phyloP scores from a whole-genome alignment of 1,140 invertebrate genomes.

The Meloidogyne hapla region DNA sequence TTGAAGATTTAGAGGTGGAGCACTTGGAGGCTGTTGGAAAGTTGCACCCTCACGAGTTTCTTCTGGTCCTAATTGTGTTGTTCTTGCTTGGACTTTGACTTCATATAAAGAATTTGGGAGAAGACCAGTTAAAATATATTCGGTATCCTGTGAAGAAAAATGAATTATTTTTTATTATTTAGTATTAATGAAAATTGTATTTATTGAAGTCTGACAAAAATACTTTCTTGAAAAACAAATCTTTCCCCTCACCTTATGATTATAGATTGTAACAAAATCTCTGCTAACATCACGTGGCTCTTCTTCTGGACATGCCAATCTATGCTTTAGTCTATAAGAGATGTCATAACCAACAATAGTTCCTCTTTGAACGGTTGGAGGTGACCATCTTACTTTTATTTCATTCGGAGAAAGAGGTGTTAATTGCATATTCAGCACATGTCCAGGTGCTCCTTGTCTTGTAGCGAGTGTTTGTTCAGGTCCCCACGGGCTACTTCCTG shows the following conservation, averaged over 20 bases:
- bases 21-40: conserved; percentile 60
- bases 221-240: too few species aligned
- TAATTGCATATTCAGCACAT: conserved; percentile 55
- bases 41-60: conserved; percentile 61
- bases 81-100: conserved; percentile 56
- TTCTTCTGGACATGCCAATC: conserved; percentile 62
- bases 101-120: conserved; percentile 63
- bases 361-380: conserved; percentile 52
- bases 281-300: conserved; percentile 63
- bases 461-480: conserved; percentile 60
- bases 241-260: conserved; percentile 50
- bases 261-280: conserved; percentile 63
- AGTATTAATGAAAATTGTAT: too few species aligned
- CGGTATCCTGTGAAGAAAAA: conserved; percentile 43
- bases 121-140: conserved; percentile 62
- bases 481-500: conserved; percentile 55
- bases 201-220: too few species aligned
- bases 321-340: conserved; percentile 61
- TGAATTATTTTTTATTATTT: too few species aligned
- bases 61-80: conserved; percentile 63
- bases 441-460: conserved; percentile 60
- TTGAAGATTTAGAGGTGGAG: conserved; percentile 61
- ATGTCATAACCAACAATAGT: conserved; percentile 63
- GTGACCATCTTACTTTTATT: conserved; percentile 54
- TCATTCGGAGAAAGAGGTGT: conserved; percentile 62